phyloP scores from a whole-genome alignment of 2,113 vertebrate species.

The Desmodus rotundus region DNA sequence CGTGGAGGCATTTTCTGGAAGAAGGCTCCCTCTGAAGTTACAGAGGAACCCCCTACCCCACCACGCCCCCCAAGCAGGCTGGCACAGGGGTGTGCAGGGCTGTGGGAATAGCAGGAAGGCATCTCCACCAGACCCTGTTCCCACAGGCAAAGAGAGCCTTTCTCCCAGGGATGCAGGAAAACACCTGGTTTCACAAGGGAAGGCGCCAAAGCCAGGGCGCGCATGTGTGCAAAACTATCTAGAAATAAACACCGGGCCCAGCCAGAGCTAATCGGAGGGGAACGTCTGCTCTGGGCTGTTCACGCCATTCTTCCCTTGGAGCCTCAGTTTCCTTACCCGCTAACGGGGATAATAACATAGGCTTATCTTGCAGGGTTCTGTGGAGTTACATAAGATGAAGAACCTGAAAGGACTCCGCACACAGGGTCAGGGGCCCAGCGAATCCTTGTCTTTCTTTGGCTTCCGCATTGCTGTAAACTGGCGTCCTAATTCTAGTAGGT shows the following conservation, averaged over 20 bases:
- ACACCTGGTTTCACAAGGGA: not conserved
- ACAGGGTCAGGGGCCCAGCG: not conserved
- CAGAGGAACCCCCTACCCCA: not conserved
- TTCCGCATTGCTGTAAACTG: not conserved
- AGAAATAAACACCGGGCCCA: not conserved
- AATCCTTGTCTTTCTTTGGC: not conserved
- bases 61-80: not conserved
- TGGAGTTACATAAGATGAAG: not conserved
- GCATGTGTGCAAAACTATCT: not conserved
- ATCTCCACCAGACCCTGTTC: not conserved
- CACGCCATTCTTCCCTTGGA: not conserved
- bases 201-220: not conserved
- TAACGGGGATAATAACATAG: not conserved
- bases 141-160: not conserved
- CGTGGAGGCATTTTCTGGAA: not conserved
- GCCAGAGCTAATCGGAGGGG: not conserved
- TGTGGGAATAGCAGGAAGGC: not conserved
- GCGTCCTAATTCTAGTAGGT: not conserved
- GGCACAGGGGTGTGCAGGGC: not conserved
- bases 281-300: not conserved
- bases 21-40: not conserved
- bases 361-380: not conserved
- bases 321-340: conserved; percentile 3
- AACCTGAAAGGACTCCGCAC: not conserved
- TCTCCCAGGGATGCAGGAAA: not conserved